Base-by-base conservation (phyloP, 2,888 invertebrate genomes). In the Euzetes globulus region DNA sequence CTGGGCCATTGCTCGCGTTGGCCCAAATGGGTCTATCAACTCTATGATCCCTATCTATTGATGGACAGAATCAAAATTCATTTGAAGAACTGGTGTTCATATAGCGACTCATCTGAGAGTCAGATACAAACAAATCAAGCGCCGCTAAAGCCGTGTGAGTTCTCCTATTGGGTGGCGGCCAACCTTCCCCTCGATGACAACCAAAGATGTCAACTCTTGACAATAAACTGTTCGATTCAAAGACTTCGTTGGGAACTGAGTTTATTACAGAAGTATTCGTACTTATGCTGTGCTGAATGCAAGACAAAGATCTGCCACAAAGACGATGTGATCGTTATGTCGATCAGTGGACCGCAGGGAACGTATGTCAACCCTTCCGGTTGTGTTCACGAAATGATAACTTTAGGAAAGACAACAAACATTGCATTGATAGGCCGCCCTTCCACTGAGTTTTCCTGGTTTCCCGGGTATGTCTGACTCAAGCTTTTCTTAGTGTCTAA, bases 311-410 rank as follows among this genome's bases (percentile, higher is more conserved):
- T 91, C 71, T 88, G 88, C 0, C 85, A 86, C 77, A 89, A 88
- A 77, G 85, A 85, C 7, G 87, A 91, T 79, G 86, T 91, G 72
- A 90, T 92, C 83, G 88, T 90, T 65, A 91, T 93, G 90, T 89
- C 90, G 13, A 87, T 88, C 78, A 89, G 90, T 80, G 92, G 92
- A 0, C 88, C 90, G 0, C 88, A 89, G 82, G 88, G 88, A 68
- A 89, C 91, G 70, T 93, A 90, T 81, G 91, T 91, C 55, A 92
- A 93, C 83, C 88, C 90, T 52, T 86, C 87, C 82, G 92, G 92
- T 22, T 86, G 88, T 80, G 88, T 92, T 71, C 91, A 91, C 80
- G 92, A 92, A 81, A 91, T 90, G 5, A 85, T 92, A 58, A 92
- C 92, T 0, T 81, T 85, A 17, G 79, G 41, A 37, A 76, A 78